Evolutionary conservation across 2,797 vertebrate genomes (phyloP), one percentile per base, ranked within the genome.

Genomic region (Cuniculus paca): DNA sequence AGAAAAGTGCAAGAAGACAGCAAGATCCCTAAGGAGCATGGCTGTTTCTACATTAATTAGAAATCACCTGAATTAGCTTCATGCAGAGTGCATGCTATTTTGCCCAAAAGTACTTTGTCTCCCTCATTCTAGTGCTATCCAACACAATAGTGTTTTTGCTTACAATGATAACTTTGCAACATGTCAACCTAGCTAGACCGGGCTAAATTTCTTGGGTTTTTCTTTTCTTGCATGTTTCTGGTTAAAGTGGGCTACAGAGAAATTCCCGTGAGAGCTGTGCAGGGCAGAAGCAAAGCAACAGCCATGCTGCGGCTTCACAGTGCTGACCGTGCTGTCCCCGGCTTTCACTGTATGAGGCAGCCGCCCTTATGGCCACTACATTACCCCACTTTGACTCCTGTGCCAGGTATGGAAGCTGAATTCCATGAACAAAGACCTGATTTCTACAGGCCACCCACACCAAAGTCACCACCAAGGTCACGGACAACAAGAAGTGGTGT

Each of bases 251-350:
- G 61, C 70, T n/a, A 14, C 63, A 45, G 54, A 36, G 54, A 82
- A 28, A 50, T 22, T 12, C 52, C 3, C 10, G 16, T 1, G 72
- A 26, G 63, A n/a, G 26, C 45, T 14, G 5, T 2, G 16, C 13
- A 75, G 36, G 60, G 31, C 14, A 28, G 54, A 39, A 22, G 6
- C 0, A 4, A 65, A 82, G 70, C 1, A 42, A 42, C 1, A 61
- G 75, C 42, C n/a, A 5, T n/a, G 81, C 3, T 70, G 28, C 26
- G n/a, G 42, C 12, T 52, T 78, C 22, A 1, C 7, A 2, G 22
- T 1, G 2, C 1, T 45, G 68, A 10, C 7, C 3, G 24, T 0
- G 9, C 3, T 58, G 36, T n/a, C 45, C 77, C 20, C 2, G 45
- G n/a, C 75, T 54, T 26, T 84, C 61, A 19, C 0, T 16, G 22